phyloP scores from a whole-genome alignment of 64 coral and sea anemone genomes.

The Montipora capricornis region DNA sequence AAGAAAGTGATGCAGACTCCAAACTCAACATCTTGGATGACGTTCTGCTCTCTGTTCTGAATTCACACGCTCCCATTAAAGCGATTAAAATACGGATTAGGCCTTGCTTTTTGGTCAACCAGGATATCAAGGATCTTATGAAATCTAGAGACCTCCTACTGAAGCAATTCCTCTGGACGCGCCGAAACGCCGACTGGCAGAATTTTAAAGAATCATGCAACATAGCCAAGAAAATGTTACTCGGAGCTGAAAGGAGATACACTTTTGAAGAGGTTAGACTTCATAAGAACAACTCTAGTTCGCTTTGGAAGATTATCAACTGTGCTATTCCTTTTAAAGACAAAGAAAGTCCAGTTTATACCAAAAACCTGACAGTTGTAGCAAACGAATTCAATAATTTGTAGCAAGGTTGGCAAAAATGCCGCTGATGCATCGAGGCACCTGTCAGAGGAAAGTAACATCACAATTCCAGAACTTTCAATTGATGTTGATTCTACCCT shows the following conservation, averaged over 20 bases:
- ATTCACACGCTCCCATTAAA: conserved; percentile 45
- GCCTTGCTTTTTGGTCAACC: conserved; percentile 48
- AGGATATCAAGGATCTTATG: conserved; percentile 29
- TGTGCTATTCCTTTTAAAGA: conserved; percentile 11
- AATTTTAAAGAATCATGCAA: too few relatives aligned
- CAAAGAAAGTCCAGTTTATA: conserved; percentile 20
- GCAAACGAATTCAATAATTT: conserved; percentile 49
- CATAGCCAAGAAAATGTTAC: conserved; percentile 35
- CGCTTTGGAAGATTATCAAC: conserved; percentile 47
- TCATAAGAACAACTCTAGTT: conserved; percentile 31
- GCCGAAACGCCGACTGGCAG: background rate
- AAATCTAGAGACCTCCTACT: conserved; percentile 10
- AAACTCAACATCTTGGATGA: too few relatives aligned
- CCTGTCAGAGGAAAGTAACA: background rate
- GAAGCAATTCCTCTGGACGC: background rate
- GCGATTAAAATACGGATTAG: conserved; percentile 46
- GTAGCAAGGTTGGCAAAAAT: conserved; percentile 40
- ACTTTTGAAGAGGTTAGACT: conserved; percentile 38
- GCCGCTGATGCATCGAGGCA: conserved; percentile 19
- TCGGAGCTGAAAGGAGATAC: conserved; percentile 31
- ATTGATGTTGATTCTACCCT: too few relatives aligned
- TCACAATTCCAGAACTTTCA: too few relatives aligned
- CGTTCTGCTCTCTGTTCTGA: background rate
- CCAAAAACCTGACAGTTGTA: conserved; percentile 30
- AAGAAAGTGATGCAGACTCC: too few relatives aligned